Evolutionary conservation across 2,888 invertebrate genomes (phyloP), one percentile per base, ranked within the genome.

Genomic region (Hesperia comma): DNA sequence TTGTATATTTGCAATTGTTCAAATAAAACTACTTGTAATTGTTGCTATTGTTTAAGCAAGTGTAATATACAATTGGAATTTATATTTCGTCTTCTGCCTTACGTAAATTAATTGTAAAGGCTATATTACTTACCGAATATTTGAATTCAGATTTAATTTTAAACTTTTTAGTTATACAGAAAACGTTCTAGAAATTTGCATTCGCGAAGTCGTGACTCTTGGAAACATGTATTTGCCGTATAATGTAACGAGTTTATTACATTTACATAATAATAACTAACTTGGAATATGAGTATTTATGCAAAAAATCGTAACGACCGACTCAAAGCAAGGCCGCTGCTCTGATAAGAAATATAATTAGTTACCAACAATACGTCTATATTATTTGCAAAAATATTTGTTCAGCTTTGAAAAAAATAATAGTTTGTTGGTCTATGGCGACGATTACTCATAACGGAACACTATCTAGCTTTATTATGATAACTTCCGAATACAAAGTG

Each of bases 211-310:
- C 37, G 56, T 54, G 58, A 61, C 40, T 10, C 1, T 17, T 12
- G 12, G 37, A 43, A 63, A 37, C 10, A 63, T 58, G 55, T 33
- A 26, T 7, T 10, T 46, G 41, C 17, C 33, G 26, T 19, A 37
- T 53, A 12, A 49, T 26, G 40, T 21, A 37, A 21, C 46, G 19
- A 37, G 43, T 46, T 46, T 46, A 46, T 7, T 14, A 63, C 43
- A 46, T 33, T 46, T n/a, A n/a, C n/a, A n/a, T n/a, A 5, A 5
- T 26, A 26, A 55, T 63, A 63, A 63, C 40, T 63, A 49, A 54
- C n/a, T 55, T 26, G 14, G 51, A 37, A n/a, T 43, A 54, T 14
- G 6, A 19, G 32, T 63, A 19, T 46, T 43, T 33, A 17, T n/a
- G 26, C 19, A 43, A 56, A 46, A 62, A 62, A 46, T 46, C 17